A percentile compares a stretch with the other conserved stretches of the same genome.
phyloP scores from a whole-genome alignment of 2,113 vertebrate genomes.

The Pelodiscus sinensis region DNA sequence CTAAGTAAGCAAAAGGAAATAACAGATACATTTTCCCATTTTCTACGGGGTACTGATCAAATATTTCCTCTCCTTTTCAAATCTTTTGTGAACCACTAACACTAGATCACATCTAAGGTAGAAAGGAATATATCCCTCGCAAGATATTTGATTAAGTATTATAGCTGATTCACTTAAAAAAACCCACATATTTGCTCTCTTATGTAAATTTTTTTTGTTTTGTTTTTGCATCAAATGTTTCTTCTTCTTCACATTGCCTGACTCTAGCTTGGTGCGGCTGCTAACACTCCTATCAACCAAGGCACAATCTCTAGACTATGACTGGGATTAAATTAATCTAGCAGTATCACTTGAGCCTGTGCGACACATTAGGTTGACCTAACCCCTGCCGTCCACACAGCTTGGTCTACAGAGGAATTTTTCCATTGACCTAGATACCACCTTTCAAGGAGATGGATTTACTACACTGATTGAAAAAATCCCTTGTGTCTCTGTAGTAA shows the following conservation, averaged over 20 bases:
- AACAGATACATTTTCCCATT: slow-evolving; percentile 37
- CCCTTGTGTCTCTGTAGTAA: too few species aligned
- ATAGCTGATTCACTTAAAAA: not conserved
- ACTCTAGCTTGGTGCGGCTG: not conserved
- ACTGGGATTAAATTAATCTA: too few species aligned
- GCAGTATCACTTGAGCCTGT: too few species aligned
- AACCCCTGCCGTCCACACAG: too few species aligned
- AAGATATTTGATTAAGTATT: not conserved
- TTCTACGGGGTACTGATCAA: not conserved
- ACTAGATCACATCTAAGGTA: not conserved
- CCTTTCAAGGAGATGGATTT: too few species aligned
- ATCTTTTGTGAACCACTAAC: not conserved
- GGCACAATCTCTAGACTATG: not conserved
- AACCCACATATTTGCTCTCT: not conserved
- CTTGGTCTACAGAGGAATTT: too few species aligned
- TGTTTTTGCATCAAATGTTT: slow-evolving; percentile 5
- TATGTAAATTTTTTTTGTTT: not conserved
- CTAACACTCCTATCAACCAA: not conserved
- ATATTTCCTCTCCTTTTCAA: slow-evolving; percentile 18
- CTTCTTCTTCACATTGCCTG: slow-evolving; percentile 7
- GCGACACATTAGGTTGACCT: too few species aligned
- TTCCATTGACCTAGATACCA: too few species aligned
- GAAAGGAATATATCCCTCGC: not conserved
- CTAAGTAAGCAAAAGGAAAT: slow-evolving; percentile 62
- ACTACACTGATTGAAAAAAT: too few species aligned